Percentiles rank a stretch among this genome's conserved stretches.
These are phyloP conservation scores for Lagenorhynchus albirostris DNA, from an alignment of 2,113 vertebrate genomes.

Conservation along the genomic window DNA sequence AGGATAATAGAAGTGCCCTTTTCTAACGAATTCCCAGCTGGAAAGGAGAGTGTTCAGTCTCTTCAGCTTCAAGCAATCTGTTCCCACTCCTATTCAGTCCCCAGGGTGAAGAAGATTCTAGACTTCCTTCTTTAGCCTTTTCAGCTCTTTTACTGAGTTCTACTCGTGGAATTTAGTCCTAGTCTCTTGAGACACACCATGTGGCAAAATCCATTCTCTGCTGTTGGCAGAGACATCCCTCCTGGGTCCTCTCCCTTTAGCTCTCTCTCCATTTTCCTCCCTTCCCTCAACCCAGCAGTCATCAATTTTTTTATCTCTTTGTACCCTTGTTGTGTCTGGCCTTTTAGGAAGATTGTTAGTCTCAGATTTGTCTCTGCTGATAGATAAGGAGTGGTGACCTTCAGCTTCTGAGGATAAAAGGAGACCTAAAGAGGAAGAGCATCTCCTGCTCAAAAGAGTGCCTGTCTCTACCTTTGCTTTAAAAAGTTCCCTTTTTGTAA, in stretches of 20 bases:
- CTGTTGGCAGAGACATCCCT: neutral
- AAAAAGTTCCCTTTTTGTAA: neutral
- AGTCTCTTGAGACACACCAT: neutral
- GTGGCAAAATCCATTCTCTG: neutral
- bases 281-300: neutral
- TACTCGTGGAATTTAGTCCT: neutral
- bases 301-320: neutral
- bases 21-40: neutral
- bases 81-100: neutral
- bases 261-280: neutral
- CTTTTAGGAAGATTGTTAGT: neutral
- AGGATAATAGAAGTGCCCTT: neutral
- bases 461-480: neutral
- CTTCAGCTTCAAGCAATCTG: neutral
- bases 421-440: neutral
- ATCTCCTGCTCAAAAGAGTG: neutral
- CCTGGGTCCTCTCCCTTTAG: neutral
- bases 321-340: neutral
- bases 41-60: neutral
- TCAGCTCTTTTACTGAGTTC: neutral
- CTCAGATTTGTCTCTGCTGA: neutral
- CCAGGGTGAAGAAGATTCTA: neutral
- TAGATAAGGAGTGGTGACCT: neutral
- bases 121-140: neutral
- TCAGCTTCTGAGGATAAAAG: neutral